Evolutionary conservation across 1,140 invertebrate species (phyloP).

Genomic region (Nixonia krombeini): DNA sequence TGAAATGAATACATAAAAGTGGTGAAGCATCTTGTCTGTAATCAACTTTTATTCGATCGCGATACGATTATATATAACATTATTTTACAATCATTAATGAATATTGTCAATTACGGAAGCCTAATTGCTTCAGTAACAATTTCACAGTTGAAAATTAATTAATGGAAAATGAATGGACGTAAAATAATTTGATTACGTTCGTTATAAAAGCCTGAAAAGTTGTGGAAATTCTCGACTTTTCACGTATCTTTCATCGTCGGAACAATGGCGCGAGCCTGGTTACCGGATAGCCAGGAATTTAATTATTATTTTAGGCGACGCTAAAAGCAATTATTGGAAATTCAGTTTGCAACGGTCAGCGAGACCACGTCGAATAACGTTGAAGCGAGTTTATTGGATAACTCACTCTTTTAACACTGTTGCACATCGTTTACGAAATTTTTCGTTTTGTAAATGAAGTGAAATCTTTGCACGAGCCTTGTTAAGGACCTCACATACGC

Average conservation of each 20-base stretch:
- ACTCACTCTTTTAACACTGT: constrained; percentile 37
- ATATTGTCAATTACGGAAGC: no score
- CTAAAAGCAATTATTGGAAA: constrained; percentile 69
- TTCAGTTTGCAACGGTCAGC: constrained; percentile 63
- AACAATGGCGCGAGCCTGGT: constrained; percentile 16
- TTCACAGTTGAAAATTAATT: constrained; percentile 5
- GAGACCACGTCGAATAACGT: constrained; percentile 42
- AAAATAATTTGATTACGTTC: constrained; percentile 23
- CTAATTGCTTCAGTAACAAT: neutral
- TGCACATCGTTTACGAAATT: constrained; percentile 19
- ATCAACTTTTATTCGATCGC: no score
- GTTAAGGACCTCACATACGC: no score
- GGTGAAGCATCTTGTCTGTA: no score
- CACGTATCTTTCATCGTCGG: neutral
- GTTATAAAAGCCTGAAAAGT: constrained; percentile 6
- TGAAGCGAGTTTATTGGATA: constrained; percentile 21
- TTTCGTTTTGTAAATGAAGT: constrained; percentile 13
- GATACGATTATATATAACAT: no score
- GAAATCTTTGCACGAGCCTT: constrained; percentile 13
- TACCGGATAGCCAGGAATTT: constrained; percentile 60
- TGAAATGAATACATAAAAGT: no score
- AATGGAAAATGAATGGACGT: constrained; percentile 8
- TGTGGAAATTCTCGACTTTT: constrained; percentile 21
- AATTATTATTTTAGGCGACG: constrained; percentile 67
- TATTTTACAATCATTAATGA: no score